Evolutionary conservation across 2,113 vertebrate genomes (phyloP), one percentile per base, ranked within the genome.

Genomic region (Myiopsitta monachus): DNA sequence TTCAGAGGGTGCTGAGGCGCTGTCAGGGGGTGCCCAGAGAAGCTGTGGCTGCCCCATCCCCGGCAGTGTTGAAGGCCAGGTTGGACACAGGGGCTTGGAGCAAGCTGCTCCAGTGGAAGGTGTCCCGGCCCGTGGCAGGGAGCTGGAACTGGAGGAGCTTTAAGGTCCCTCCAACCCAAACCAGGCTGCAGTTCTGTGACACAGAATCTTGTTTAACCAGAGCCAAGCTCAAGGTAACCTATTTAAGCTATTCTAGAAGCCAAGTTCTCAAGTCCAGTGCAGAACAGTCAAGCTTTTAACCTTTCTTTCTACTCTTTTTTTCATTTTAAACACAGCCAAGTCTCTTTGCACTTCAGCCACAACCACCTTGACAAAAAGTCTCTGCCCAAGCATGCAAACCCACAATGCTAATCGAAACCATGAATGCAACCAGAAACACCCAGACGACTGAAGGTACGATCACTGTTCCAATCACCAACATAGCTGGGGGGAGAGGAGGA

Each of bases 391-490:
- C 33, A 73, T 10, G 6, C 30, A 51, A 69, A 33, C 17, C 33
- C 62, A 68, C 4, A 0, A 21, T 6, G 7, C 11, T 22, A 46
- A 18, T 6, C 81, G 49, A 70, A 90, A 41, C 2, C 0, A 77
- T 18, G 11, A 24, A 4, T 14, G 24, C 16, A 46, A 6, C 39
- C 15, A 51, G 30, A 86, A 81, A 57, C 10, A n/a, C 26, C 33
- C 24, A 7, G 30, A 27, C 23, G 17, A 41, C 0, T 66, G 18
- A 38, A 83, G 23, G 62, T 2, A 5, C 1, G 1, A n/a, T 19
- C 14, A 2, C n/a, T 13, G 14, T 21, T 69, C 26, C 21, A 43
- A 78, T 36, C 1, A 7, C 27, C 28, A 33, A 3, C 2, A 26
- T 31, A 43, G 33, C 8, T 15, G 19, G n/a, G n/a, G 14, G 14